Base-by-base conservation (phyloP, 2,888 invertebrate genomes). In the Melanostoma scalare region DNA sequence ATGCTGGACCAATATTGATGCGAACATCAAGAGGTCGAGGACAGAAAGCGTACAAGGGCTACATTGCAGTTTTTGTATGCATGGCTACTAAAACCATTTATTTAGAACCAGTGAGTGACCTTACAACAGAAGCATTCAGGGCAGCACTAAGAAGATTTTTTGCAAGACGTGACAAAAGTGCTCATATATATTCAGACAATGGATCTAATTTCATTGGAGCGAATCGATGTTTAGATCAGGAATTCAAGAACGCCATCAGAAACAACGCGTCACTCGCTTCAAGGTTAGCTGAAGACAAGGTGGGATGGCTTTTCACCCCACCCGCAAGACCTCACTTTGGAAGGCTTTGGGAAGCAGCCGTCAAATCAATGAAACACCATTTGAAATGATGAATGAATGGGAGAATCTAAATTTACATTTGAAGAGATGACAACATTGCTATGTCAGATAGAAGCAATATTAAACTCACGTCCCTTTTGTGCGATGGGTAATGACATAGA, bases 371-470 rank as follows among this genome's bases (percentile, higher is more conserved):
- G 53, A 53, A 55, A 55, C 38, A 55, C 36, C 20, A 55, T 55
- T 55, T 55, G 38, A 55, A 55, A 55, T 10, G n/a, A n/a, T n/a
- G 55, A 55, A 55, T 55, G n/a, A 55, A 55, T 55, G 55, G 55
- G 42, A 8, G 33, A 8, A 8, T 58, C 69, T 9, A 80, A 75
- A 3, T 48, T 68, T 36, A 40, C 72, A 8, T 30, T 80, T 9
- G 77, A 82, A 48, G 81, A 86, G 5, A 68, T 86, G 69, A 36
- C 56, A 8, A 85, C 85, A 3, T 55, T 81, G 6, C 44, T 78
- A 20, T 40, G 63, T n/a, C 81, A 79, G 5, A 60, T 84, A 2
- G 74, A 78, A 77, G 74, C 86, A 4, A 69, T 85, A n/a, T 38
- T 86, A 1, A 84, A 85, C 44, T 85, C 80, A n/a, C 61, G 71